Evolutionary conservation across 2,888 invertebrate genomes (phyloP).

Genomic region (Chorisops tibialis): DNA sequence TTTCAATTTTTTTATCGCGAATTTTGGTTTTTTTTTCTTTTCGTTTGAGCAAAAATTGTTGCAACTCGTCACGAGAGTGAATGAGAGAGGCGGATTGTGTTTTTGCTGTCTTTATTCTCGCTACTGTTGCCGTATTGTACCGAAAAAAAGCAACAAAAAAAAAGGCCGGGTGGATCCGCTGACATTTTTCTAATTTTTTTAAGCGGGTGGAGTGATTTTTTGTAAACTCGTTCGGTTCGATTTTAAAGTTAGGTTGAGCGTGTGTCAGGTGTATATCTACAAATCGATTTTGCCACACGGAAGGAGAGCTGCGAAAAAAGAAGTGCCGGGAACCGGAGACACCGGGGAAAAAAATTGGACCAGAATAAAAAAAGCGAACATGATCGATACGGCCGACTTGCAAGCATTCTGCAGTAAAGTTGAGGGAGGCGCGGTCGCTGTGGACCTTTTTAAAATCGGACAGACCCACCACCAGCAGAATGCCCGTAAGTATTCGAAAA

Average conservation of each 20-base stretch:
- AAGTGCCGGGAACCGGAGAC: neutral
- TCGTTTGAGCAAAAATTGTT: neutral
- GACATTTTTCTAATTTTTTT: conserved; percentile 2
- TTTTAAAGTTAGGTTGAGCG: too few relatives aligned
- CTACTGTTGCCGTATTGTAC: too few relatives aligned
- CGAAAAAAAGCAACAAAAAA: too few relatives aligned
- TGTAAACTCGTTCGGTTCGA: too few relatives aligned
- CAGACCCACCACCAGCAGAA: conserved; percentile 37
- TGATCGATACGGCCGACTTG: conserved; percentile 40
- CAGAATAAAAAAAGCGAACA: conserved; percentile 31
- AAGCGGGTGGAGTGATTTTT: too few relatives aligned
- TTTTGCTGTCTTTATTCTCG: neutral
- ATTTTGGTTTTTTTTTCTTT: too few relatives aligned
- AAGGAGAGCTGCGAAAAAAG: too few relatives aligned
- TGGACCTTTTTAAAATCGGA: conserved; percentile 41
- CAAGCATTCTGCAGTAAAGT: conserved; percentile 38
- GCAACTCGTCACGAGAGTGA: conserved; percentile 11
- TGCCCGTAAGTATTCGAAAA: conserved; percentile 37
- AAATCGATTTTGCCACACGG: too few relatives aligned
- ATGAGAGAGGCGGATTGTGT: neutral
- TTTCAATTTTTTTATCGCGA: too few relatives aligned
- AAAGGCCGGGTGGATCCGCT: conserved; percentile 17
- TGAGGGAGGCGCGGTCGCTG: conserved; percentile 39
- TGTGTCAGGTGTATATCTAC: too few relatives aligned
- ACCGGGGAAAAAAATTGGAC: neutral